Base-by-base conservation (phyloP, 1,140 invertebrate species). In the Metaphire vulgaris region DNA sequence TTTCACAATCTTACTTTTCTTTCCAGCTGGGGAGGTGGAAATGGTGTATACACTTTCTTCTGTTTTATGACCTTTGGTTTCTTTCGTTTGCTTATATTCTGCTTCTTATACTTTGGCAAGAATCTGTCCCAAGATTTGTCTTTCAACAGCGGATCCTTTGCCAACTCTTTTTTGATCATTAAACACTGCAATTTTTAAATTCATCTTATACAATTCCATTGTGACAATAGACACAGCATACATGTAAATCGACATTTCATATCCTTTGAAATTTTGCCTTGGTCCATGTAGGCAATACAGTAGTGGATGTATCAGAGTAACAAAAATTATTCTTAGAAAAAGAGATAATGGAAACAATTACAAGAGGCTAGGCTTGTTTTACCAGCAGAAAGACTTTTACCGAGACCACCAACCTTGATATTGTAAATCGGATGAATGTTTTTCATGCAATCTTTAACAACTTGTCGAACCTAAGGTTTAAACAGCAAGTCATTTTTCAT, bases 371-470 rank as follows among this genome's bases (percentile, higher is more conserved):
- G n/a, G n/a, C n/a, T n/a, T n/a, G n/a, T n/a, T n/a, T n/a, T n/a
- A n/a, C n/a, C n/a, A n/a, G n/a, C n/a, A n/a, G n/a, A n/a, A n/a
- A n/a, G n/a, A n/a, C n/a, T n/a, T n/a, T n/a, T n/a, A n/a, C n/a
- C n/a, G n/a, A n/a, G n/a, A n/a, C n/a, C n/a, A n/a, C 1, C 56
- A 80, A 87, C 86, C 87, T 99, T 99, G 0, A 99, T 97, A 82
- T 98, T 98, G 83, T 99, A 99, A 83, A 99, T 96, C n/a, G 97
- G 97, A 89, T 99, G 97, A 77, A 99, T 91, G 85, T 99, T 99
- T 82, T 96, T 95, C 96, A 99, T 98, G 1, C 95, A 97, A 81
- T 99, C 97, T 83, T 94, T 91, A 2, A 96, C 94, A 81, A 99
- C 94, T 82, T 92, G 90, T 78, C 96, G 87, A 0, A 96, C 94